These are phyloP conservation scores for Ploceus nigricollis DNA, from an alignment of 2,113 vertebrate species.

Conservation along the genomic window DNA sequence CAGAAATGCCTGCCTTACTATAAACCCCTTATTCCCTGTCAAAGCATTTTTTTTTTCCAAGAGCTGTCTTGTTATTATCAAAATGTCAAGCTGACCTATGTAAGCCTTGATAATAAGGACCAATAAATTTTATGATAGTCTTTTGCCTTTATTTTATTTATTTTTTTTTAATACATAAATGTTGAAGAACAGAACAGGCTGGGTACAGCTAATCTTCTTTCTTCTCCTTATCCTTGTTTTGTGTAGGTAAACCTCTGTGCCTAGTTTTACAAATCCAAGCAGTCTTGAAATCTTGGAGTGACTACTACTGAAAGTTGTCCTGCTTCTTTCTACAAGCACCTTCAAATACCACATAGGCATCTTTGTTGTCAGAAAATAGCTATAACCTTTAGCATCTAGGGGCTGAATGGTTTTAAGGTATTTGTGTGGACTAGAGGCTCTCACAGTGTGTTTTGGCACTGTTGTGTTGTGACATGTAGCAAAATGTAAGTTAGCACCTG, in stretches of 20 bases:
- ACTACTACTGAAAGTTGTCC: neutral
- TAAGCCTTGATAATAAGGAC: neutral
- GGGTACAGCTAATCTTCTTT: neutral
- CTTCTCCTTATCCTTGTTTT: neutral
- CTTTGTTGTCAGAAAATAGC: neutral
- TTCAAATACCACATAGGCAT: neutral
- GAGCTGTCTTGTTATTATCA: neutral
- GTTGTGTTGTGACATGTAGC: neutral
- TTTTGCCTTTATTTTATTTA: neutral
- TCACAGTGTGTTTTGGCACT: neutral
- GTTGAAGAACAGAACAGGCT: neutral
- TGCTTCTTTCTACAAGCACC: neutral
- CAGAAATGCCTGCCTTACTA: neutral
- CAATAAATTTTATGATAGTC: neutral
- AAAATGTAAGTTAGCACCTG: neutral
- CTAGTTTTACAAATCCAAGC: neutral
- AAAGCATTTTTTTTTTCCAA: neutral
- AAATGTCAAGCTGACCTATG: neutral
- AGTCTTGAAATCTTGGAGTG: neutral
- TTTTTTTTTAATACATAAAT: neutral
- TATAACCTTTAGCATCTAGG: neutral
- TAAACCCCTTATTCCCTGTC: neutral
- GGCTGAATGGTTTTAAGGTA: neutral
- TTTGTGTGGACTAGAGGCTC: neutral
- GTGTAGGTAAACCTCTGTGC: neutral